Evolutionary conservation across 2,113 vertebrate species (phyloP), one percentile per base, ranked within the genome.

Genomic region (Scartelaos histophorus): DNA sequence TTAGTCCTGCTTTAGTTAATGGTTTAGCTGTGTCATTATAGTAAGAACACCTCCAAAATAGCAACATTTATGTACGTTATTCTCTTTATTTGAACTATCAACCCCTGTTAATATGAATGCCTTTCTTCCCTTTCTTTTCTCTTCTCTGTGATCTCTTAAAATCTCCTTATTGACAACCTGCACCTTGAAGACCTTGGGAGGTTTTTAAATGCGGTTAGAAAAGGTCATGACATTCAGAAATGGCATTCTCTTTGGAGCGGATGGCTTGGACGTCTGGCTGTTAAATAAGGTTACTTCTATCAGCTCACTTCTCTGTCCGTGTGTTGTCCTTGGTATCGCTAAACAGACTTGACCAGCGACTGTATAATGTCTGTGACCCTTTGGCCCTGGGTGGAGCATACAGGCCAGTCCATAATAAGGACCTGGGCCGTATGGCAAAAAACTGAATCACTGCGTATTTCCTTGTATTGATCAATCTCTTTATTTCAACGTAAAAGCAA

Each of bases 151-250:
- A 62, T 80, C 82, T 78, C 25, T 75, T 78, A 65, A 76, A 79
- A 79, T 81, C 75, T 74, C n/a, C 82, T 79, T 89, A 90, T 89
- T 90, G 89, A 89, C 88, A 82, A 87, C 87, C 77, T 82, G 78
- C 83, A 89, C 86, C 85, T 87, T 88, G 68, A 89, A 75, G 81
- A 82, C 85, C 83, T 89, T 83, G 78, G 58, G 83, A 90, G 89
- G 79, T 84, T 91, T 90, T 88, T 90, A 89, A 89, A 88, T 49
- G 46, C n/a, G 76, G 60, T 90, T 89, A 72, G 80, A 88, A 92
- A 92, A 92, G 89, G 90, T 92, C 85, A 69, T 88, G 90, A 89
- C 90, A 92, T 93, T 93, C 89, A 88, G 78, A 88, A 92, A 91
- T 91, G 90, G 76, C 91, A 92, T 89, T 83, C 80, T 87, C 89